phyloP scores from a whole-genome alignment of 2,113 vertebrate genomes.

The Mungos mungo region DNA sequence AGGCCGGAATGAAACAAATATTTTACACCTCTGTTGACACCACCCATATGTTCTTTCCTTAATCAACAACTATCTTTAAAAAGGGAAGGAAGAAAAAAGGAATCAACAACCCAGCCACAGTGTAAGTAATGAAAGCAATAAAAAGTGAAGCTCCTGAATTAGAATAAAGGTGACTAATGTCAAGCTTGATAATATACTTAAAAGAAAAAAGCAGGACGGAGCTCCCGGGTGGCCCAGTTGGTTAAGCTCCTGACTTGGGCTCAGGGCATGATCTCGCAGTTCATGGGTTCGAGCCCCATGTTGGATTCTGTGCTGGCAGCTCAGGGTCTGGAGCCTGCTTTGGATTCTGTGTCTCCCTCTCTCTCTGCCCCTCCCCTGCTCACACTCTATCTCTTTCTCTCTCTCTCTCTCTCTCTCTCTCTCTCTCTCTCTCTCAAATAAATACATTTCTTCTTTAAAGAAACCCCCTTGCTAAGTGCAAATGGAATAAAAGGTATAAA shows the following conservation, averaged over 20 bases:
- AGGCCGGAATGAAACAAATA: not conserved
- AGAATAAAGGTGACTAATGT: not conserved
- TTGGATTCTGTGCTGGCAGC: too few species aligned
- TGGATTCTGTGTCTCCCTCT: not conserved
- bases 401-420: not conserved
- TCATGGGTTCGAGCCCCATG: too few species aligned
- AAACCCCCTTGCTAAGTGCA: not conserved
- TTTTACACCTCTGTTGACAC: not conserved
- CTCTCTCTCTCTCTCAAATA: too few species aligned
- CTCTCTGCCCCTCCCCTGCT: too few species aligned
- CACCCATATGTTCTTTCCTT: not conserved
- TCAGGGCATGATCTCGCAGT: too few species aligned
- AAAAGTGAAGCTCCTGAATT: not conserved
- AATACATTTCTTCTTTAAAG: not conserved
- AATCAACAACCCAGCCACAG: not conserved
- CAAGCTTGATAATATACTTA: not conserved
- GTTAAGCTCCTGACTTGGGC: too few species aligned
- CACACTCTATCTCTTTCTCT: not conserved
- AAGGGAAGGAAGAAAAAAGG: not conserved
- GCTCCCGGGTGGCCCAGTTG: too few species aligned
- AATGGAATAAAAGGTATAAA: not conserved
- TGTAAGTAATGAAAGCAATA: not conserved
- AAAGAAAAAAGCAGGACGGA: not conserved
- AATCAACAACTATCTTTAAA: not conserved
- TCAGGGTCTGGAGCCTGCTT: too few species aligned